Evolutionary conservation across 2,113 vertebrate genomes (phyloP), one percentile per base, ranked within the genome.

Genomic region (Hemiscyllium ocellatum): DNA sequence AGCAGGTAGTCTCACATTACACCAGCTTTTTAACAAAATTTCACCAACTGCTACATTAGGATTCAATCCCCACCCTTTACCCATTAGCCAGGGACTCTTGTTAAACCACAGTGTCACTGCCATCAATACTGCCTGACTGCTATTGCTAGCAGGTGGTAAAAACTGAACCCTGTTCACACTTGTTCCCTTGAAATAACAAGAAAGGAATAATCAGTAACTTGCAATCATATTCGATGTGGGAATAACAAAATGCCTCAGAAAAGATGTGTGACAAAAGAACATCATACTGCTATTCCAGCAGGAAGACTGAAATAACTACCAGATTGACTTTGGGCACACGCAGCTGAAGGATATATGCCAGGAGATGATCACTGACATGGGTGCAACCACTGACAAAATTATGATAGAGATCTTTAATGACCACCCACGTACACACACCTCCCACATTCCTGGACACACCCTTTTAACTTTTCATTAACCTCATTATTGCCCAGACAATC

Each of bases 401-500:
- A 93, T 37, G 33, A 42, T 66, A 93, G 89, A 29, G 56, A 91
- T 91, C 12, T 6, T 68, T 93, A 68, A 93, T 66, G 13, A 4
- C 65, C 89, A 68, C 89, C 87, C 61, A 66, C 61, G 19, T 37
- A 24, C 56, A 17, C 37, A 6, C 4, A 33, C 56, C 89, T 93
- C 89, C 89, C 89, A 93, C 61, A 93, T 93, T 93, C 61, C 89
- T 93, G 89, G 61, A 68, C 61, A 66, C 61, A 93, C 89, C 61
- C 89, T 5, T 37, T 66, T 93, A 93, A 93, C 61, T 66, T 93
- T 93, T 93, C 89, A 93, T 93, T 90, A 90, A 90, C 87, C 15
- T 90, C 52, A 90, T 90, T 90, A 90, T 90, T 93, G 61, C 89
- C 61, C 89, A 93, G 89, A 93, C 89, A 93, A 93, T 37, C 89